Conservation (phyloP, 1,140 invertebrate genomes). For the Micrasema minimum region DNA sequence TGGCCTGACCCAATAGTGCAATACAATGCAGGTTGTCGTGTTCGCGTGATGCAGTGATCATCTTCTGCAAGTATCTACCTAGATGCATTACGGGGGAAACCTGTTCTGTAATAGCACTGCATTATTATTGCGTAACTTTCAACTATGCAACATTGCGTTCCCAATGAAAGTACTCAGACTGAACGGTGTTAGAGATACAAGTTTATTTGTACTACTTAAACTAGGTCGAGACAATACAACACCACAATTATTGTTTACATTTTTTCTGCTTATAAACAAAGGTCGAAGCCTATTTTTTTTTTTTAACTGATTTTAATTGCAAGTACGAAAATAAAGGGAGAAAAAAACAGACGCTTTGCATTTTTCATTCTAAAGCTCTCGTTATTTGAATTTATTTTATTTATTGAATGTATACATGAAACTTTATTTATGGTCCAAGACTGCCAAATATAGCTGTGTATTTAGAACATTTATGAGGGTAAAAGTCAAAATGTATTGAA, state of each 20-base stretch:
- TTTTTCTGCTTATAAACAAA: not conserved
- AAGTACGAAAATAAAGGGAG: not conserved
- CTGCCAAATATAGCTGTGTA: no score
- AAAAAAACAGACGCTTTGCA: not conserved
- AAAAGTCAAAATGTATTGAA: no score
- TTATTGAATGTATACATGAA: no score
- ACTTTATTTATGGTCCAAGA: no score
- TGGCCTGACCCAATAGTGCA: no score
- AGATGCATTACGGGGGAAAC: not conserved
- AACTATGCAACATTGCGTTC: slow-evolving; percentile 1
- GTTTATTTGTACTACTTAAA: slow-evolving; percentile 1
- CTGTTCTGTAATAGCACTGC: slow-evolving; percentile 10
- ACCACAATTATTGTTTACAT: slow-evolving; percentile 1
- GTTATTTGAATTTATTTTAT: not conserved
- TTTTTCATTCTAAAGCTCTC: not conserved
- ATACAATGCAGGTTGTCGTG: no score
- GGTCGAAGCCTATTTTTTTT: not conserved
- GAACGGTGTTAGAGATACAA: slow-evolving; percentile 22
- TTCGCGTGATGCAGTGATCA: no score
- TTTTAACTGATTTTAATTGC: not conserved
- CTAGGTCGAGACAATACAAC: not conserved
- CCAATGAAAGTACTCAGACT: slow-evolving; percentile 8
- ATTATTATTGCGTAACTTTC: slow-evolving; percentile 1
- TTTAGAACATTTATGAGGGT: no score
- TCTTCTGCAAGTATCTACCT: not conserved